phyloP scores from a whole-genome alignment of 2,113 vertebrate species.

The Meleagris gallopavo region DNA sequence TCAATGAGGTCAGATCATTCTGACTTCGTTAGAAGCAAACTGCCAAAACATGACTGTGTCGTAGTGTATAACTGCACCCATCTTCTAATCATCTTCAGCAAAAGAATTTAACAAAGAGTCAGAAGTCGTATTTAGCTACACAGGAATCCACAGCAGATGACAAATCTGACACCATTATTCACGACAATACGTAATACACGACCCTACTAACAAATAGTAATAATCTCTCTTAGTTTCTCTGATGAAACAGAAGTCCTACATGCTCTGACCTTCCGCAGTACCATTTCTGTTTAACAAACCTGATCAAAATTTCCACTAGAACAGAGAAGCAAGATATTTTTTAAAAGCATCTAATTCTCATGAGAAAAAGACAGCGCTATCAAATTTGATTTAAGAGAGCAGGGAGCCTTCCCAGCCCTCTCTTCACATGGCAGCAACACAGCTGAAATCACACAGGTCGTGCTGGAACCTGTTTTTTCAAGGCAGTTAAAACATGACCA shows the following conservation, averaged over 20 bases:
- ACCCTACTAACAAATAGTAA: background rate
- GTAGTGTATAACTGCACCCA: background rate
- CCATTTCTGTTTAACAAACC: background rate
- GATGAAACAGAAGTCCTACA: background rate
- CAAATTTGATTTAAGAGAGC: background rate
- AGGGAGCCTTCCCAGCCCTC: background rate
- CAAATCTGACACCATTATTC: conserved; percentile 2
- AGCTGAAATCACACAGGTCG: background rate
- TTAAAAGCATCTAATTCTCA: background rate
- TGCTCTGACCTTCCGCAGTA: background rate
- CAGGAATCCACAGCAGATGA: background rate
- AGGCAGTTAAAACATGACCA: conserved; percentile 37
- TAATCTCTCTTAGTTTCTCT: background rate
- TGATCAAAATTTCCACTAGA: background rate
- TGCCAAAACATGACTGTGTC: background rate
- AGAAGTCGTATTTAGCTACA: background rate
- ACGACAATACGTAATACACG: background rate
- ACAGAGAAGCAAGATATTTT: background rate
- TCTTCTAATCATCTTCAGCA: background rate
- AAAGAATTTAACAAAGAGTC: background rate
- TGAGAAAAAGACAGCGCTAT: background rate
- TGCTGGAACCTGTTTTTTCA: conserved; percentile 52
- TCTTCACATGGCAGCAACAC: background rate
- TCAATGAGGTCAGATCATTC: background rate
- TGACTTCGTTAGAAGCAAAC: background rate